Percentiles rank a stretch among this genome's conserved stretches.
Evolutionary conservation across 2,888 invertebrate genomes (phyloP).

Genomic region (Amaurobius ferox): DNA sequence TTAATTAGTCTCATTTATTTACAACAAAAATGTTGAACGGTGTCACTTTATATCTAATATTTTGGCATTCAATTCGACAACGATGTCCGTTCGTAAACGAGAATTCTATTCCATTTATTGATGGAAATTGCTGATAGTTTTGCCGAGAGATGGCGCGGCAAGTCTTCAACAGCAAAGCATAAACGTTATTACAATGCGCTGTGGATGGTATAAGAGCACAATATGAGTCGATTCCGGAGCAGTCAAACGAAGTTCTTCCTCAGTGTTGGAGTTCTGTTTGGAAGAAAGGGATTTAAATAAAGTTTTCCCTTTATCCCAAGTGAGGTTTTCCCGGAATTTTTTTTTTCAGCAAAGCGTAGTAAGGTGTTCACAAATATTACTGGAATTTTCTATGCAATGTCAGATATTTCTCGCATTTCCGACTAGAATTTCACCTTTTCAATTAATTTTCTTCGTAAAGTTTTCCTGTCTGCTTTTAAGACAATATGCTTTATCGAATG

Average conservation of each 20-base stretch:
- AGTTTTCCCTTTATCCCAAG: background rate
- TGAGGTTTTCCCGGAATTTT: background rate
- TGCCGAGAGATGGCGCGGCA: background rate
- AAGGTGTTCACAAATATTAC: background rate
- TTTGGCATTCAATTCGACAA: conserved; percentile 9
- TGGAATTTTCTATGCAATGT: background rate
- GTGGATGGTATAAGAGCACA: background rate
- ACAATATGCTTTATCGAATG: background rate
- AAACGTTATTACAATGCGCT: background rate
- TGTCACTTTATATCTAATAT: conserved; percentile 8
- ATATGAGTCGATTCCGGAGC: background rate
- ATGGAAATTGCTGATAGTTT: background rate
- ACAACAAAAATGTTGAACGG: background rate
- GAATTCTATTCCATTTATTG: background rate
- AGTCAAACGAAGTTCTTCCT: background rate
- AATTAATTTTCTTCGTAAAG: background rate
- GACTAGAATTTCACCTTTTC: background rate
- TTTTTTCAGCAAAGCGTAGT: background rate
- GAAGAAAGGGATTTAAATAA: background rate
- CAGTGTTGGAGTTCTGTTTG: background rate
- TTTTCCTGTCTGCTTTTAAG: background rate
- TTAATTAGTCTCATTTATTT: conserved; percentile 9
- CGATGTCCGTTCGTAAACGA: background rate
- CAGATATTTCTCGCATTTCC: background rate
- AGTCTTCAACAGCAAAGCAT: background rate